These are phyloP conservation scores for Hirtodrosophila duncani DNA, from an alignment of 2,888 invertebrate species.

Conservation along the genomic window DNA sequence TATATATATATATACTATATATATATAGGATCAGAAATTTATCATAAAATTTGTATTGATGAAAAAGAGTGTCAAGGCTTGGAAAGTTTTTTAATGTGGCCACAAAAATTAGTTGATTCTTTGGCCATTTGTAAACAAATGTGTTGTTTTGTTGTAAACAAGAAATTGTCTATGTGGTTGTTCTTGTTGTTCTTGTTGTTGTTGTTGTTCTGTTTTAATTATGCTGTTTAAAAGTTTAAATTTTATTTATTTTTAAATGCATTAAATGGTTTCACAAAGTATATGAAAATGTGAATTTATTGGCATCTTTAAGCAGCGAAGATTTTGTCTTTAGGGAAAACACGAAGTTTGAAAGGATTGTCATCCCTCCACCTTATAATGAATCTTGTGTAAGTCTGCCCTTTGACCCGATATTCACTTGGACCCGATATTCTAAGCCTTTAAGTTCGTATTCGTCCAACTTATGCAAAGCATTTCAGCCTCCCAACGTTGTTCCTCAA, in stretches of 20 bases:
- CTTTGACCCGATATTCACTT: too few species aligned
- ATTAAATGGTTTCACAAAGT: slow-evolving; percentile 1
- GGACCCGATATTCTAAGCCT: too few species aligned
- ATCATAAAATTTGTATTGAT: slow-evolving; percentile 7
- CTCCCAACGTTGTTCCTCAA: too few species aligned
- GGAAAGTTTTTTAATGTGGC: slow-evolving; percentile 42
- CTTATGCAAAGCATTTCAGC: too few species aligned
- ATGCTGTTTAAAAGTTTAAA: too few species aligned
- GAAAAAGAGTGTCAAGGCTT: slow-evolving; percentile 67
- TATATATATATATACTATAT: slow-evolving; percentile 12
- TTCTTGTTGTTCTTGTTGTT: background rate
- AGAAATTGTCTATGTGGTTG: slow-evolving; percentile 44
- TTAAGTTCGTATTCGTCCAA: too few species aligned
- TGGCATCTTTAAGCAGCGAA: background rate
- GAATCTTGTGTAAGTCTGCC: too few species aligned
- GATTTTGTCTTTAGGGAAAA: too few species aligned
- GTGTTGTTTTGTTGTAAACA: slow-evolving; percentile 58
- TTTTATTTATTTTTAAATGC: background rate
- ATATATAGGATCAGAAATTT: background rate
- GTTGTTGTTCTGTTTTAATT: too few species aligned
- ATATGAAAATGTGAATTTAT: background rate
- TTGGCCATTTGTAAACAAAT: slow-evolving; percentile 63
- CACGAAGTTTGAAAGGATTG: too few species aligned
- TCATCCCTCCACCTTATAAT: too few species aligned
- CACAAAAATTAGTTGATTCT: slow-evolving; percentile 38